Evolutionary conservation across 2,797 vertebrate genomes (phyloP), one percentile per base, ranked within the genome.

Genomic region (Intellagama lesueurii): DNA sequence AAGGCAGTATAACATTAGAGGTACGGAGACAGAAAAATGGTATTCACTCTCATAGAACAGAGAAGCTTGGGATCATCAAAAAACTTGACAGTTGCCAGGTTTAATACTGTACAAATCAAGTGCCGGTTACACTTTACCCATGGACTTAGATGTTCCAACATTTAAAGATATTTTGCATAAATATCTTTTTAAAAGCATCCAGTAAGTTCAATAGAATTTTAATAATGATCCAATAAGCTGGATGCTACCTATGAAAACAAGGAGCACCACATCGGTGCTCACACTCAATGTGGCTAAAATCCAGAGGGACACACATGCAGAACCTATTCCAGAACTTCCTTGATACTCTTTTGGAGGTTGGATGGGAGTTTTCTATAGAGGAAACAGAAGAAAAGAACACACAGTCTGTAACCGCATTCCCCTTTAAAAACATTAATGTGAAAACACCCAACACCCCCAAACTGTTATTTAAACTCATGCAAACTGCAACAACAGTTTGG

Each of bases 31-130:
- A 49, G 9, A 17, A 32, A 76, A 83, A 24, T 22, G 14, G 11
- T 14, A 60, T 75, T 75, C n/a, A n/a, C 22, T 32, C 52, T 87
- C 24, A 49, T 6, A 82, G 44, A 82, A 82, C 26, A 49, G 17
- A 83, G 60, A 30, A 24, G 73, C 26, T 88, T 35, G 64, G n/a
- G 28, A 22, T 47, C 7, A 83, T 66, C 24, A 30, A 64, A 7
- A 66, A 76, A 40, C 52, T 75, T 49, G 52, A 32, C 5, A 56
- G 49, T 40, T 40, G 8, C 22, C 40, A 66, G 52, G 49, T 40
- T 87, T 80, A 81, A 73, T 28, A 81, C 56, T 88, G 44, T 78
- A 68, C 73, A 88, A 83, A 83, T 26, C 87, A 88, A 81, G 22
- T 66, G 52, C 35, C 30, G 75, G 30, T 5, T 40, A 82, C 30